phyloP scores from a whole-genome alignment of 2,888 invertebrate genomes.

The Brachyptera risi region DNA sequence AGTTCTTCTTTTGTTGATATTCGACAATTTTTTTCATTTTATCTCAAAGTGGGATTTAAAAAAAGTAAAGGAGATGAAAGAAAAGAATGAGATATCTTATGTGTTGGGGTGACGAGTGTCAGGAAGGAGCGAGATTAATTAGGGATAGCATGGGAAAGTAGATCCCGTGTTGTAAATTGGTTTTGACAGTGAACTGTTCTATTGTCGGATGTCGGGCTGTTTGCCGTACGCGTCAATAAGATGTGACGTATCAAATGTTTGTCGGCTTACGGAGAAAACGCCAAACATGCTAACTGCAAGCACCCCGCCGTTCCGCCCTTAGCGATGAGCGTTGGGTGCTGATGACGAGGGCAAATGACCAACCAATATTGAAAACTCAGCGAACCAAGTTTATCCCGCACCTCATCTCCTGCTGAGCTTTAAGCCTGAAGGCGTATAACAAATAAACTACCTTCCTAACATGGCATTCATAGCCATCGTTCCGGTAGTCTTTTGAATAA shows the following conservation, averaged over 20 bases:
- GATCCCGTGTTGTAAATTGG: slow-evolving; percentile 4
- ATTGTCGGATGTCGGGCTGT: slow-evolving; percentile 14
- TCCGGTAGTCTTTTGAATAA: slow-evolving; percentile 15
- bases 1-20: slow-evolving; percentile 22
- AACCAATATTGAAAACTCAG: slow-evolving; percentile 16
- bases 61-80: not conserved
- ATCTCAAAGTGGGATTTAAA: slow-evolving; percentile 5
- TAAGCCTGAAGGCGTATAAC: slow-evolving; percentile 10
- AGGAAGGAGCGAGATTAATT: slow-evolving; percentile 12
- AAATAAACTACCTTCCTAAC: not conserved
- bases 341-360: slow-evolving; percentile 9
- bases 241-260: slow-evolving; percentile 19
- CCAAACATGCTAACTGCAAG: not conserved
- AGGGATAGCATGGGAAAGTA: slow-evolving; percentile 8
- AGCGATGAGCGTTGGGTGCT: not conserved
- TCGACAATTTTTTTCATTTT: slow-evolving; percentile 3
- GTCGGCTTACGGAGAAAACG: slow-evolving; percentile 16
- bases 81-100: not conserved
- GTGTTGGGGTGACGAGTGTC: too few relatives aligned
- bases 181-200: slow-evolving; percentile 16
- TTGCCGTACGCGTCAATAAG: not conserved
- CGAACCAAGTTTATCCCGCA: slow-evolving; percentile 8
- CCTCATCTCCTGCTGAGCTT: slow-evolving; percentile 1
- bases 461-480: slow-evolving; percentile 16
- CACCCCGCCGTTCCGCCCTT: not conserved